Percentiles rank a stretch among this genome's conserved stretches.
Evolutionary conservation across 53 echinoderm and acorn worm species (phyloP).

Genomic region (Paelopatides confundens): DNA sequence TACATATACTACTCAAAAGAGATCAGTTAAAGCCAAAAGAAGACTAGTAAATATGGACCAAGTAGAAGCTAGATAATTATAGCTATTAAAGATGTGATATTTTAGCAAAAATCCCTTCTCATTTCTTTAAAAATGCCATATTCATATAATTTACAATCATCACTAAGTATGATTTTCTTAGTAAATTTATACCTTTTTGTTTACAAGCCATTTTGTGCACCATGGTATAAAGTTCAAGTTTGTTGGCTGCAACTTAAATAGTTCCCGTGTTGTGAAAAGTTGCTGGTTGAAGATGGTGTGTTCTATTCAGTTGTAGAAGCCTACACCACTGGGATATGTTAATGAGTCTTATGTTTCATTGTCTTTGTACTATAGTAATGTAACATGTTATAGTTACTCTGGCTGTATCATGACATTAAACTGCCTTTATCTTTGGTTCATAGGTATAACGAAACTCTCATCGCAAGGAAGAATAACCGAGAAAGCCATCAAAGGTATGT

Average conservation of each 20-base stretch:
- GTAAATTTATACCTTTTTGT: background rate
- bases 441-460: constrained; percentile 26
- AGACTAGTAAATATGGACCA: too few relatives aligned
- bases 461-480: constrained; percentile 16
- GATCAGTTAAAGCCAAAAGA: too few relatives aligned
- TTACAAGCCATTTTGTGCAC: background rate
- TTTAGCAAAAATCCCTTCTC: too few relatives aligned
- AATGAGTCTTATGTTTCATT: background rate
- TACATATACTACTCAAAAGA: too few relatives aligned
- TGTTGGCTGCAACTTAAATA: background rate
- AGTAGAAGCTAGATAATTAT: too few relatives aligned
- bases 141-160: too few relatives aligned
- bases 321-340: background rate
- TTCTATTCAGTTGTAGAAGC: background rate
- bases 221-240: background rate
- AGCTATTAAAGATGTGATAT: too few relatives aligned
- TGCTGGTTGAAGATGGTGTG: background rate
- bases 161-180: background rate
- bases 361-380: background rate
- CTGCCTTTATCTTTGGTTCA: constrained; percentile 27
- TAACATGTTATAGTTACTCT: background rate
- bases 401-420: background rate
- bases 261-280: background rate
- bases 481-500: constrained; percentile 24
- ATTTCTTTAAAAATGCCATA: too few relatives aligned